Conservation (phyloP, 2,113 vertebrate species). For the Typhlomys cinereus region DNA sequence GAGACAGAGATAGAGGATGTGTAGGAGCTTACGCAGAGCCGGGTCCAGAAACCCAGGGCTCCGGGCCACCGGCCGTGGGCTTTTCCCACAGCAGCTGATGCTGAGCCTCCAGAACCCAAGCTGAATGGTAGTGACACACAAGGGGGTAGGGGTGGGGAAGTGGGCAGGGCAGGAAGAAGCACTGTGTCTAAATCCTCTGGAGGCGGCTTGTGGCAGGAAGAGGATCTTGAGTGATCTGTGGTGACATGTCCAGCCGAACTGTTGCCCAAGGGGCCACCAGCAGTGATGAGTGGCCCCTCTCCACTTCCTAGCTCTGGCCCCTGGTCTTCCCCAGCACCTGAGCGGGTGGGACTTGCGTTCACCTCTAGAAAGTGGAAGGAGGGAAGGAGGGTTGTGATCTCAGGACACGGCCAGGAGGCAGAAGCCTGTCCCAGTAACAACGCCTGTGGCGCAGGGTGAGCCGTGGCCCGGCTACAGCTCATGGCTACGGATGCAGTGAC, state of each 20-base stretch:
- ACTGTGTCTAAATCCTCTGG: background rate
- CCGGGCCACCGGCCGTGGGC: background rate
- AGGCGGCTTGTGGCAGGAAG: background rate
- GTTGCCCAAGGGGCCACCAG: background rate
- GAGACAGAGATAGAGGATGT: background rate
- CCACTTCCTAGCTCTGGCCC: background rate
- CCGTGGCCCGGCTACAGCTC: background rate
- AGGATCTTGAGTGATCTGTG: background rate
- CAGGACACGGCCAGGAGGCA: background rate
- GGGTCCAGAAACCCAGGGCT: background rate
- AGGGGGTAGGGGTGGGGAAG: accelerated
- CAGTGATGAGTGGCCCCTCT: background rate
- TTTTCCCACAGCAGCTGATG: background rate
- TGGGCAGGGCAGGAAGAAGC: background rate
- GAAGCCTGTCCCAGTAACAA: background rate
- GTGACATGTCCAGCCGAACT: background rate
- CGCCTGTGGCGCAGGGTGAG: background rate
- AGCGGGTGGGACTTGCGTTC: background rate
- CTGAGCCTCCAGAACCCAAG: background rate
- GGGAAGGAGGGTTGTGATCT: background rate
- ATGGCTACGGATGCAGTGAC: background rate
- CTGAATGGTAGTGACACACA: accelerated
- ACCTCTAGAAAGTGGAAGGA: accelerated
- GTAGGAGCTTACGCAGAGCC: background rate
- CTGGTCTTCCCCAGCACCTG: background rate